phyloP scores from a whole-genome alignment of 2,888 invertebrate genomes.

The Clitarchus hookeri region DNA sequence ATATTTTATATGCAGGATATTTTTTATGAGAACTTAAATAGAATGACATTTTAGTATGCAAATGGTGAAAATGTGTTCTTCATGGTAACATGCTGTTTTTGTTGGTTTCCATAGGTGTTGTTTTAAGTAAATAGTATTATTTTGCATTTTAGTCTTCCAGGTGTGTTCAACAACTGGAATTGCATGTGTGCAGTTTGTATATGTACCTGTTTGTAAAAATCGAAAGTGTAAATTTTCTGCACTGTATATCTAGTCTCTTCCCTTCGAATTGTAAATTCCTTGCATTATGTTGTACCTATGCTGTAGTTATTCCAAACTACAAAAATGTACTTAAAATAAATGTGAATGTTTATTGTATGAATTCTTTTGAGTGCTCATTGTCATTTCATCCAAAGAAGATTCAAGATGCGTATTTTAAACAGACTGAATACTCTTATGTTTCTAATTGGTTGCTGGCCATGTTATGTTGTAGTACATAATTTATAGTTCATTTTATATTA shows the following conservation, averaged over 20 bases:
- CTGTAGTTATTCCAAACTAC: background rate
- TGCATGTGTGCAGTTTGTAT: background rate
- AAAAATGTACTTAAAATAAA: background rate
- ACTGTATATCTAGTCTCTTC: background rate
- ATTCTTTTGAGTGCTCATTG: slow-evolving; percentile 42
- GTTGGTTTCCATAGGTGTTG: background rate
- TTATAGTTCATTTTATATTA: background rate
- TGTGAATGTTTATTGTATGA: background rate
- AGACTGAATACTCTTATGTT: background rate
- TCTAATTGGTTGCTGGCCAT: background rate
- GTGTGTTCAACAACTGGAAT: background rate
- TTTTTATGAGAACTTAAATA: slow-evolving; percentile 45
- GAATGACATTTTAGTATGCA: slow-evolving; percentile 5
- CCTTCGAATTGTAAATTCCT: background rate
- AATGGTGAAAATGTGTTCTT: background rate
- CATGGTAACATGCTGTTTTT: background rate
- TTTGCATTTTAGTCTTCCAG: background rate
- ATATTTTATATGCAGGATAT: slow-evolving; percentile 14
- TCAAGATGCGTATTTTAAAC: background rate
- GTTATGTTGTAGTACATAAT: background rate
- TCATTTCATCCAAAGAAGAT: slow-evolving; percentile 42
- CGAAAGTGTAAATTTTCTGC: slow-evolving; percentile 5
- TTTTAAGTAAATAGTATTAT: background rate
- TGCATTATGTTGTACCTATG: slow-evolving; percentile 42
- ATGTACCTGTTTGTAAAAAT: slow-evolving; percentile 14